Base-by-base conservation (phyloP, 2,888 invertebrate genomes). In the Lasioglossum lativentre region DNA sequence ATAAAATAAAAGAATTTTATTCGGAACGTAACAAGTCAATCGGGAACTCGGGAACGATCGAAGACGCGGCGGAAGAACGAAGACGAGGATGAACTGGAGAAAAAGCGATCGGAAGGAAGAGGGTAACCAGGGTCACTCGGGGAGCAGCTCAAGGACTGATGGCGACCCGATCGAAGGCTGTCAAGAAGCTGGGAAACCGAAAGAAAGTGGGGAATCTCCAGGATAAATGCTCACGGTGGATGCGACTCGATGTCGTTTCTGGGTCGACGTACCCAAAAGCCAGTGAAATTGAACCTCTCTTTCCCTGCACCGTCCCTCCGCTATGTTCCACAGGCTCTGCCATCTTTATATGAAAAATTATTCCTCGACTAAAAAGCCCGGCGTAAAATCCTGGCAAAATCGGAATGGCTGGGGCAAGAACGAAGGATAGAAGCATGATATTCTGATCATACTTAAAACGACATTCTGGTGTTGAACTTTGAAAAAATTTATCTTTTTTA, bases 201-300 rank as follows among this genome's bases (percentile, higher is more conserved):
- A 76, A 86, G 86, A 86, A 87, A 56, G 79, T 74, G 59, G 27
- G 80, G 78, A 83, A 85, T 87, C 86, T 82, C 73, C 27, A 75
- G 86, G 87, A 90, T 91, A 91, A 91, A 91, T 86, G 88, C 88
- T 84, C 79, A 72, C 86, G 76, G 83, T 87, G 86, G 85, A 90
- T 89, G 85, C 82, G 88, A 81, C 79, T 86, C 83, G 81, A 79
- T 87, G 85, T 89, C 91, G 87, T 90, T 90, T 88, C 89, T 86
- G 80, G 88, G 89, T 90, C 90, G 88, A 80, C 86, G 85, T 91
- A 80, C 86, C 78, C 86, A 85, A 91, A 90, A 91, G 88, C 89
- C 89, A 87, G 80, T 78, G 89, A 91, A 91, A 91, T 91, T 91
- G 88, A 88, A 89, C 83, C 81, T 4, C 73, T 56, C 72, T 45